phyloP scores from a whole-genome alignment of 2,113 vertebrate species.

The Columba livia region DNA sequence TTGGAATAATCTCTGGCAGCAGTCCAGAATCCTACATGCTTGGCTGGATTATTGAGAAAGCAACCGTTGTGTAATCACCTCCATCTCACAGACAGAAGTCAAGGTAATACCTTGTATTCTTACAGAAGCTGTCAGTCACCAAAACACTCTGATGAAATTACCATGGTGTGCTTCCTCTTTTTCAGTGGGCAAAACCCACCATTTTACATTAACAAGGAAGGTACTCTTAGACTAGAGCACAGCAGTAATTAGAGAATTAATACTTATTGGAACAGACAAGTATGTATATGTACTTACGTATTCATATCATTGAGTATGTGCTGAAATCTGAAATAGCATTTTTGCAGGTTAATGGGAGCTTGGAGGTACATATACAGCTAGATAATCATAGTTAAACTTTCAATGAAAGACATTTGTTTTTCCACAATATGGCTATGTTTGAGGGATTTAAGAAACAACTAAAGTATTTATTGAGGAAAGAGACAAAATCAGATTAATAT shows the following conservation, averaged over 20 bases:
- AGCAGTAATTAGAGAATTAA: background rate
- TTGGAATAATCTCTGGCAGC: background rate
- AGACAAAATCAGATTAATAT: background rate
- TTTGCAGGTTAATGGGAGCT: background rate
- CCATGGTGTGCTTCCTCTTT: background rate
- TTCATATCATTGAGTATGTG: background rate
- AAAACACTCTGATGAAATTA: background rate
- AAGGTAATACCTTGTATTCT: background rate
- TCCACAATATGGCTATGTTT: background rate
- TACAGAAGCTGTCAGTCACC: background rate
- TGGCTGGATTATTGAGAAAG: background rate
- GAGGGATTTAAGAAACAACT: background rate
- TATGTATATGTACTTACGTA: background rate
- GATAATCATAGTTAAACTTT: background rate
- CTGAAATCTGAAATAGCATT: background rate
- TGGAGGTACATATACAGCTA: background rate
- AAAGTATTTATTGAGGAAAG: background rate
- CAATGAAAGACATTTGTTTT: background rate
- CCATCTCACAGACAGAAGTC: background rate
- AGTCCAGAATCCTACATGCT: background rate
- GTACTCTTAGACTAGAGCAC: background rate
- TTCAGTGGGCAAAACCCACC: background rate
- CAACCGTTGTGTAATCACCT: background rate
- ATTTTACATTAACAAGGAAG: background rate
- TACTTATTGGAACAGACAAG: background rate